Percentiles rank a stretch among this genome's conserved stretches.
phyloP scores from a whole-genome alignment of 2,888 invertebrate species.

The Idaea straminata region DNA sequence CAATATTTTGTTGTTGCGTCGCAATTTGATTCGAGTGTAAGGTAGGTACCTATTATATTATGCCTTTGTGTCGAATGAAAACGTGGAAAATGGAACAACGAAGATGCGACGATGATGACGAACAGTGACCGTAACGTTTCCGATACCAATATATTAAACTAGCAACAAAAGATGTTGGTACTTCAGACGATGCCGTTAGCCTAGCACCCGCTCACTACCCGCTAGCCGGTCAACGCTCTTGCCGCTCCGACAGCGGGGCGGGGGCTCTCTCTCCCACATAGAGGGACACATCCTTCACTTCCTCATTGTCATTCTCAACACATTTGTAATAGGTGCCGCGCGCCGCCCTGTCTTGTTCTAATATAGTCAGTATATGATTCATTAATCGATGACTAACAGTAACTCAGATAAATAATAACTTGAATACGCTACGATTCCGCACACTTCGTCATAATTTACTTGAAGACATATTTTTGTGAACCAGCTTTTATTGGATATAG shows the following conservation, averaged over 20 bases:
- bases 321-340: slow-evolving; percentile 13
- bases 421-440: not conserved
- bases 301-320: slow-evolving; percentile 14
- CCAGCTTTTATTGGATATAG: not conserved
- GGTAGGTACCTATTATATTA: not conserved
- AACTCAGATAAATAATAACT: not conserved
- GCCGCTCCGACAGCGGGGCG: slow-evolving; percentile 31
- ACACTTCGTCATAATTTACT: slow-evolving; percentile 3
- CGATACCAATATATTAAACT: not conserved
- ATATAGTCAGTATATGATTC: slow-evolving; percentile 21
- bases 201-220: slow-evolving; percentile 34
- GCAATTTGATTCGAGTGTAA: not conserved
- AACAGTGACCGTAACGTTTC: not conserved
- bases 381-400: slow-evolving; percentile 22
- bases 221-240: not conserved
- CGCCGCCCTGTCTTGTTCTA: slow-evolving; percentile 12
- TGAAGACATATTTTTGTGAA: slow-evolving; percentile 9
- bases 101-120: not conserved
- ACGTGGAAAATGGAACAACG: not conserved
- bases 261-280: slow-evolving; percentile 64
- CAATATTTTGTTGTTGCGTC: slow-evolving; percentile 15
- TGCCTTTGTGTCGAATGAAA: not conserved
- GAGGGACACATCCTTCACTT: slow-evolving; percentile 27
- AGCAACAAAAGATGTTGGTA: slow-evolving; percentile 29
- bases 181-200: slow-evolving; percentile 61